A percentile compares a stretch with the other conserved stretches of the same genome.
These are phyloP conservation scores for Kradibia gibbosae DNA, from an alignment of 1,140 invertebrate genomes.

Conservation along the genomic window DNA sequence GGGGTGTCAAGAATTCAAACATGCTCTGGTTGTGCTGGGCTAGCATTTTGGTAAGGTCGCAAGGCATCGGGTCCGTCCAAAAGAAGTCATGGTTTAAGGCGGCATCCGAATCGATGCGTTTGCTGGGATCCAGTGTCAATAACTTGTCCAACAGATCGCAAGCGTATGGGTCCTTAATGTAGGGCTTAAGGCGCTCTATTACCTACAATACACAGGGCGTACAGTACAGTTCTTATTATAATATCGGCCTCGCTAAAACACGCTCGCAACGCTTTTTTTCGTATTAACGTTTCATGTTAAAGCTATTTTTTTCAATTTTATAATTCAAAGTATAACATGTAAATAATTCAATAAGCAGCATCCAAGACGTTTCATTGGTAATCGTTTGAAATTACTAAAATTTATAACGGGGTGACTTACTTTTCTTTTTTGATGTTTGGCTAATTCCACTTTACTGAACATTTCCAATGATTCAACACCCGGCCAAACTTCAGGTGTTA, in stretches of 20 bases:
- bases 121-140: constrained; percentile 91
- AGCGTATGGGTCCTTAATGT: constrained; percentile 93
- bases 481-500: constrained; percentile 95
- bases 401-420: constrained; percentile 65
- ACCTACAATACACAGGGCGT: constrained; percentile 68
- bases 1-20: constrained; percentile 94
- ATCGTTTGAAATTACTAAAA: too few relatives aligned
- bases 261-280: too few relatives aligned
- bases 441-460: constrained; percentile 92
- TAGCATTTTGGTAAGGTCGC: constrained; percentile 92
- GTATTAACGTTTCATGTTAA: too few relatives aligned
- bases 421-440: constrained; percentile 92
- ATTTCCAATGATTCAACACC: constrained; percentile 94
- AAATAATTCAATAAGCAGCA: too few relatives aligned
- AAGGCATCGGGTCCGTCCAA: constrained; percentile 97
- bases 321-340: too few relatives aligned
- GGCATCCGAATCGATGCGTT: constrained; percentile 91
- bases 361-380: too few relatives aligned
- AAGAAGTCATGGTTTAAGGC: constrained; percentile 98
- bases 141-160: constrained; percentile 96
- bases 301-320: too few relatives aligned
- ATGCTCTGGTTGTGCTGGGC: constrained; percentile 94
- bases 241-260: too few relatives aligned
- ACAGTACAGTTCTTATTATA: background rate
- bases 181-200: constrained; percentile 91